These are phyloP conservation scores for Picus viridis DNA, from an alignment of 2,797 vertebrate species.

Conservation along the genomic window DNA sequence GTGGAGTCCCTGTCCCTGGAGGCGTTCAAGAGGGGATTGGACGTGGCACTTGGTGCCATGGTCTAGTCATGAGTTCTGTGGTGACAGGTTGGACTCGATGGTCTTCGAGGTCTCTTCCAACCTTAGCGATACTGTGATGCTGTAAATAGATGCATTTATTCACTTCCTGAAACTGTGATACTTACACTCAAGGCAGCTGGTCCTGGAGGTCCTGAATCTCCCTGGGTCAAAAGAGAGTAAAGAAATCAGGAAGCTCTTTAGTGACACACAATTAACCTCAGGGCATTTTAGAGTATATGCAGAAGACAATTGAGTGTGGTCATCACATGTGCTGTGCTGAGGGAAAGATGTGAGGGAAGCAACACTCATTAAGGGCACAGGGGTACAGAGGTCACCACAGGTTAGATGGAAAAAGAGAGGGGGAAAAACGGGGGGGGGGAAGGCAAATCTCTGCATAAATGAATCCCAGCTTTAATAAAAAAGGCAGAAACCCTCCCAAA, in stretches of 20 bases:
- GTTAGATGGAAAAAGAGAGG: not conserved
- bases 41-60: too few species aligned
- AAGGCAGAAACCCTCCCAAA: not conserved
- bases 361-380: not conserved
- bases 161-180: too few species aligned
- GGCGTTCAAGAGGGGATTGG: too few species aligned
- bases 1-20: too few species aligned
- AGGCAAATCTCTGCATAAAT: not conserved
- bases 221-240: slow-evolving; percentile 78
- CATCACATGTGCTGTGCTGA: not conserved
- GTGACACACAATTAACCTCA: not conserved
- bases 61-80: too few species aligned
- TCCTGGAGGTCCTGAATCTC: slow-evolving; percentile 86
- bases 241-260: not conserved
- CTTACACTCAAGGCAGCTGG: slow-evolving; percentile 84
- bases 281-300: not conserved
- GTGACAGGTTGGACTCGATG: too few species aligned
- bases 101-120: too few species aligned
- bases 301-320: not conserved
- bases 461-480: not conserved
- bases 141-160: too few species aligned
- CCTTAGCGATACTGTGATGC: too few species aligned
- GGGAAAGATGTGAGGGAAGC: not conserved
- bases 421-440: not conserved
- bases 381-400: not conserved